phyloP scores from a whole-genome alignment of 2,797 vertebrate species.

The Epinephelus awoara region DNA sequence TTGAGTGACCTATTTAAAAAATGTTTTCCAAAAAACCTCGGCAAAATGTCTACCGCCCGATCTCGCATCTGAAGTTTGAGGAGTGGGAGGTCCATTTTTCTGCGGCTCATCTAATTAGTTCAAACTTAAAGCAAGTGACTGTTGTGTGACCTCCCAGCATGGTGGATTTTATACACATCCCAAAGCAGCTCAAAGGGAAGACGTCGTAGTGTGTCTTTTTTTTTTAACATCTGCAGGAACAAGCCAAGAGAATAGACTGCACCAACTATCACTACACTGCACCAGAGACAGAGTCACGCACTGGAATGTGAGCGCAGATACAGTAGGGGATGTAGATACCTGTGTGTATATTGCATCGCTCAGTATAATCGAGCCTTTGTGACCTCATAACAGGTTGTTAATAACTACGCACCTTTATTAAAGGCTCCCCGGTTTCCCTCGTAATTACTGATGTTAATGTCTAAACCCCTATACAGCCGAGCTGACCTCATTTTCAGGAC shows the following conservation, averaged over 20 bases:
- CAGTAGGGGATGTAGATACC: not conserved
- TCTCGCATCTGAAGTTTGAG: slow-evolving; percentile 11
- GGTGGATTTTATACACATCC: slow-evolving; percentile 45
- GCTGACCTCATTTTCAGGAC: slow-evolving; percentile 18
- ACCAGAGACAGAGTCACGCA: not conserved
- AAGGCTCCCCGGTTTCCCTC: slow-evolving; percentile 12
- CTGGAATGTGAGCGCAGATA: not conserved
- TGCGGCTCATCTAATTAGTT: slow-evolving; percentile 56
- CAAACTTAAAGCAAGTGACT: slow-evolving; percentile 57
- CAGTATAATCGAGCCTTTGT: slow-evolving; percentile 10
- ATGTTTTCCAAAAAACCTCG: not conserved
- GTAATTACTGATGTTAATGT: slow-evolving; percentile 1
- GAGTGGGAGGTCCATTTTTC: slow-evolving; percentile 32
- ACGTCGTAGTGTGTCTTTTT: not conserved
- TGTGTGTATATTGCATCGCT: not conserved
- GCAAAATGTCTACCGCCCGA: not conserved
- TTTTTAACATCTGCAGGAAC: slow-evolving; percentile 14
- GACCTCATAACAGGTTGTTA: slow-evolving; percentile 10
- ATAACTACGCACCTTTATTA: slow-evolving; percentile 23
- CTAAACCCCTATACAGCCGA: not conserved
- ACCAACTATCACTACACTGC: not conserved
- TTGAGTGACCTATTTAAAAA: slow-evolving; percentile 36
- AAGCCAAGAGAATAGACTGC: slow-evolving; percentile 14
- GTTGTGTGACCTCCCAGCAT: slow-evolving; percentile 50
- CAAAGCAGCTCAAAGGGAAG: slow-evolving; percentile 41